phyloP scores from a whole-genome alignment of 2,113 vertebrate genomes.

The Laterallus jamaicensis region DNA sequence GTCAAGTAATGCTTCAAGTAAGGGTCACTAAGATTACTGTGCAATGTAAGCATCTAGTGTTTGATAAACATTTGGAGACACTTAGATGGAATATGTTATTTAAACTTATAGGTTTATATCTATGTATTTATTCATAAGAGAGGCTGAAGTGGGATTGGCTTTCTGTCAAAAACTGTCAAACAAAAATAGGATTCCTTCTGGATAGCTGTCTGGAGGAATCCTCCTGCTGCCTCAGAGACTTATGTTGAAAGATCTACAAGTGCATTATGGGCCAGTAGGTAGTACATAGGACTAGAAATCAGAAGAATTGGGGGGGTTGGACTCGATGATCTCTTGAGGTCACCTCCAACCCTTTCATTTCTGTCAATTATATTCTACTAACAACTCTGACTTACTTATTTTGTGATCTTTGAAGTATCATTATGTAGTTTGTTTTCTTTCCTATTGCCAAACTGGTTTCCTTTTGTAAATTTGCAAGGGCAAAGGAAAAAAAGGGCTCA shows the following conservation, averaged over 20 bases:
- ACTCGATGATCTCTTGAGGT: no score
- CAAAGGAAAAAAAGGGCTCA: background rate
- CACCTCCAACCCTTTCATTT: no score
- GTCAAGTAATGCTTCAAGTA: background rate
- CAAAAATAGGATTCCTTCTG: slow-evolving; percentile 48
- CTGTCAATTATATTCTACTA: background rate
- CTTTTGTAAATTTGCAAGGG: background rate
- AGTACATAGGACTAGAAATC: background rate
- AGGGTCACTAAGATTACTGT: background rate
- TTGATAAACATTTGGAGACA: background rate
- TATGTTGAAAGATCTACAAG: background rate
- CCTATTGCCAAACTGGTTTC: background rate
- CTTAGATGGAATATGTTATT: background rate
- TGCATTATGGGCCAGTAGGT: background rate
- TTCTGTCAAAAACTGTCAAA: slow-evolving; percentile 45
- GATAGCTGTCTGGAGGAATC: background rate
- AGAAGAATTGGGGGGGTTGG: background rate
- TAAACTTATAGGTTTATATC: background rate
- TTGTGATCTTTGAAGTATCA: background rate
- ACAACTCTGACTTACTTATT: background rate
- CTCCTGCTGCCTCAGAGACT: background rate
- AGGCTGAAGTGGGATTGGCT: background rate
- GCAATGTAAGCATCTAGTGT: background rate
- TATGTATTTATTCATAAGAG: slow-evolving; percentile 21
- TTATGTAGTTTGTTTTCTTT: background rate